Conservation (phyloP, 2,113 vertebrate genomes). For the Peromyscus polionotus region DNA sequence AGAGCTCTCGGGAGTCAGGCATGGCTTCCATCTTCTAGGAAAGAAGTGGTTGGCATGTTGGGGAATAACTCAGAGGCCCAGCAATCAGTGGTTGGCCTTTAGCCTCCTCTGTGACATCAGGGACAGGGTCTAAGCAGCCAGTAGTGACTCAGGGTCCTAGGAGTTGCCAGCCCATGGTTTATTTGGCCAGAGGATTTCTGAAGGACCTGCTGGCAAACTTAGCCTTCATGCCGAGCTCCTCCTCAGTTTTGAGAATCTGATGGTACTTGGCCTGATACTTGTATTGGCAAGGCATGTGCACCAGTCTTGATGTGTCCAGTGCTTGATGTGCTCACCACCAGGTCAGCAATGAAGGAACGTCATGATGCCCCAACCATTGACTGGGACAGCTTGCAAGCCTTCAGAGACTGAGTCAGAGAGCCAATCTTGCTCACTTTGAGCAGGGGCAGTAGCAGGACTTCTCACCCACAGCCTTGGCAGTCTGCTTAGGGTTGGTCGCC, state of each 20-base stretch:
- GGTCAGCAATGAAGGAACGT: conserved; percentile 96
- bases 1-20: background rate
- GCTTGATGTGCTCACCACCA: conserved; percentile 95
- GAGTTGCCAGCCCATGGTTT: conserved; percentile 53
- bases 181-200: conserved; percentile 93
- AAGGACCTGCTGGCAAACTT: conserved; percentile 95
- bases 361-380: conserved; percentile 96
- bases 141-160: conserved; percentile 67
- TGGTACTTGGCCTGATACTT: conserved; percentile 98
- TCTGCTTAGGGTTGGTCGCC: conserved; percentile 97
- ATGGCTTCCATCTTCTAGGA: background rate
- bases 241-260: conserved; percentile 98
- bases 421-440: conserved; percentile 99
- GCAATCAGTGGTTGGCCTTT: conserved; percentile 43
- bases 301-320: conserved; percentile 98
- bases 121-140: conserved; percentile 63
- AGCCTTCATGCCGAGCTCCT: conserved; percentile 96
- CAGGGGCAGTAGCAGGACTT: conserved; percentile 98
- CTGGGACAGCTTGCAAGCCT: conserved; percentile 98
- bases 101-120: conserved; percentile 71
- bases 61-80: conserved; percentile 35
- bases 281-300: conserved; percentile 93
- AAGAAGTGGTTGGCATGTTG: background rate
- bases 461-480: conserved; percentile 92
- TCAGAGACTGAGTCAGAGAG: conserved; percentile 95